A percentile compares a stretch with the other conserved stretches of the same genome.
These are phyloP conservation scores for Blera fallax DNA, from an alignment of 2,888 invertebrate genomes.

Conservation along the genomic window DNA sequence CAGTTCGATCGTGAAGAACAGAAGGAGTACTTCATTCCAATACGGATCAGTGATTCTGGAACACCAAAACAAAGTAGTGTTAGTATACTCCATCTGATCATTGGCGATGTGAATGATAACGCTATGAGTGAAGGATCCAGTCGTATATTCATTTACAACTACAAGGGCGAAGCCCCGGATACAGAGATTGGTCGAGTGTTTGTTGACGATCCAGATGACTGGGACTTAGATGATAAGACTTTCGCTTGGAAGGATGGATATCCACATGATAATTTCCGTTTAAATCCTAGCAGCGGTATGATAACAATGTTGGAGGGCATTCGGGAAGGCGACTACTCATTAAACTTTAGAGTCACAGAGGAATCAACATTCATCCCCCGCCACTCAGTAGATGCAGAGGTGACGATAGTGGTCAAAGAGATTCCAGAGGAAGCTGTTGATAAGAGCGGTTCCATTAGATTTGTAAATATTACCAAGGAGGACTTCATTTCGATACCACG, in stretches of 20 bases:
- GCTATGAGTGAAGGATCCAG: slow-evolving; percentile 93
- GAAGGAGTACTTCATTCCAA: slow-evolving; percentile 94
- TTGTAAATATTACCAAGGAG: slow-evolving; percentile 91
- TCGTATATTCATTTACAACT: slow-evolving; percentile 96
- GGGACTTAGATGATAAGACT: slow-evolving; percentile 96
- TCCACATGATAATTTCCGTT: slow-evolving; percentile 86
- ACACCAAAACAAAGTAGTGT: slow-evolving; percentile 88
- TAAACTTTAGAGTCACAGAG: slow-evolving; percentile 90
- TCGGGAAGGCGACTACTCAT: slow-evolving; percentile 87
- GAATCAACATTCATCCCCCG: slow-evolving; percentile 83
- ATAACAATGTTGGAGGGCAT: slow-evolving; percentile 92
- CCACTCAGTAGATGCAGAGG: slow-evolving; percentile 91
- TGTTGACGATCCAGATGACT: slow-evolving; percentile 97
- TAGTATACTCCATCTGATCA: slow-evolving; percentile 92
- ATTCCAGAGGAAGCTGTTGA: slow-evolving; percentile 95
- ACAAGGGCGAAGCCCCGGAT: slow-evolving; percentile 91
- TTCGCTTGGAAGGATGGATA: slow-evolving; percentile 87
- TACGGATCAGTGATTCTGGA: slow-evolving; percentile 94
- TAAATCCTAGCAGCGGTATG: slow-evolving; percentile 91
- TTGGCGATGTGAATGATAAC: slow-evolving; percentile 97
- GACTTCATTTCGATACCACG: slow-evolving; percentile 88
- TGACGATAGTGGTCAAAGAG: slow-evolving; percentile 92
- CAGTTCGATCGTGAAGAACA: slow-evolving; percentile 93
- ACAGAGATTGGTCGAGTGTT: slow-evolving; percentile 93
- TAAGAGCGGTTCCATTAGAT: slow-evolving; percentile 95